phyloP scores from a whole-genome alignment of 2,113 vertebrate genomes.

The Orcinus orca region DNA sequence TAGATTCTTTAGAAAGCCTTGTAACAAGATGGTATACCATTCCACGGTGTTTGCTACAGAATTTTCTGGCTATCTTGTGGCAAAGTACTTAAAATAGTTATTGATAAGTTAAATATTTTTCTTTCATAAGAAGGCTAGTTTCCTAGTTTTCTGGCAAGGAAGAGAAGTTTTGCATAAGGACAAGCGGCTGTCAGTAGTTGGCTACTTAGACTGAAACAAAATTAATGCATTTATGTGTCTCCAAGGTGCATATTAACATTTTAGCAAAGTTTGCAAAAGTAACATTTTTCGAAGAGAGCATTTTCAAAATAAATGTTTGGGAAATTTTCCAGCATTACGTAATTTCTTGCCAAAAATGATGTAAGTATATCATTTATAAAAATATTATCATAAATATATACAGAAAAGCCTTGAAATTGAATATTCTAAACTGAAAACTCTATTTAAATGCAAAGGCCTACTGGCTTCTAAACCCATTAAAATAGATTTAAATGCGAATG shows the following conservation, averaged over 20 bases:
- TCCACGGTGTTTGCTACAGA: background rate
- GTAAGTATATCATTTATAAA: constrained; percentile 20
- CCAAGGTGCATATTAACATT: background rate
- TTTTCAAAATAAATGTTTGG: constrained; percentile 40
- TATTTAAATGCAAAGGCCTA: background rate
- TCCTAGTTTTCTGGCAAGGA: constrained; percentile 38
- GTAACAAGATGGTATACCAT: background rate
- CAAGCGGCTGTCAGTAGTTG: background rate
- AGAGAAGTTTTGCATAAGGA: background rate
- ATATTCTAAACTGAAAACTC: constrained; percentile 10
- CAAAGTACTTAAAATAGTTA: constrained; percentile 38
- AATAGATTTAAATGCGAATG: background rate
- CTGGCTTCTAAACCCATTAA: background rate
- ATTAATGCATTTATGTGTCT: background rate
- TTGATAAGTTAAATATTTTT: constrained; percentile 16
- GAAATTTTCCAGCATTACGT: background rate
- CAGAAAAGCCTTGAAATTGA: background rate
- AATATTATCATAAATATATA: background rate
- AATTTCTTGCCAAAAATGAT: constrained; percentile 29
- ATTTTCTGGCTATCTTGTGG: background rate
- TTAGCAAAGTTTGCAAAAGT: constrained; percentile 31
- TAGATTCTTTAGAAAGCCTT: background rate
- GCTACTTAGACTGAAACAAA: constrained; percentile 35
- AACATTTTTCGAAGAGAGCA: constrained; percentile 25
- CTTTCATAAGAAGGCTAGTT: background rate